Evolutionary conservation across 2,888 invertebrate species (phyloP), one percentile per base, ranked within the genome.

Genomic region (Coelopa pilipes): DNA sequence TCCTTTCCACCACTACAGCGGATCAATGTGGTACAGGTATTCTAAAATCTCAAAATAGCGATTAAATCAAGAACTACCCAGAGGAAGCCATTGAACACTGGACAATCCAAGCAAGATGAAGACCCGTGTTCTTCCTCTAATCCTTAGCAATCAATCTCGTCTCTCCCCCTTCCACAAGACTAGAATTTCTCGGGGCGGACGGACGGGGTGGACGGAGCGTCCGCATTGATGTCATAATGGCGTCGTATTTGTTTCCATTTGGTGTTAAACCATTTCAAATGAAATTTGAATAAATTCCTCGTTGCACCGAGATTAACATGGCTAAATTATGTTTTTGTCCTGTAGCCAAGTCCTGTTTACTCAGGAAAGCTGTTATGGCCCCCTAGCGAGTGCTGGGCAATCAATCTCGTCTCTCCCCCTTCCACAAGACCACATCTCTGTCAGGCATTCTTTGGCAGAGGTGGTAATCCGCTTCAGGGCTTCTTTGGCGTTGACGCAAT

Each of bases 131-230:
- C 15, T 50, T 12, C 17, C 0, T 12, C 50, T 49, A n/a, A 74
- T 76, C 74, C 74, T 13, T 15, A 21, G 65, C 72, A 75, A 81
- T 80, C 76, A 80, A 79, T 81, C 76, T 70, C 72, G 45, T 60
- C 46, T 73, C 34, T 5, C n/a, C n/a, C 12, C 55, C 15, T 65
- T 13, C 49, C 19, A 17, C 19, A 19, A 4, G n/a, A 34, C 34
- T 2, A 34, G 34, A 34, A 5, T 62, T 62, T 3, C n/a, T 15
- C 34, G n/a, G 12, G n/a, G 24, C 7, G 24, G 34, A 13, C 34
- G 9, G 7, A 10, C 62, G 15, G 10, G 7, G 1, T 24, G 1
- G 7, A 7, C 34, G 17, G 10, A 24, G 13, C 47, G 66, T 67
- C 49, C 53, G 19, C 21, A 55, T 34, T 63, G 62, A 21, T 34